These are phyloP conservation scores for Norana najaformis DNA, from an alignment of 2,888 invertebrate genomes.

Conservation along the genomic window DNA sequence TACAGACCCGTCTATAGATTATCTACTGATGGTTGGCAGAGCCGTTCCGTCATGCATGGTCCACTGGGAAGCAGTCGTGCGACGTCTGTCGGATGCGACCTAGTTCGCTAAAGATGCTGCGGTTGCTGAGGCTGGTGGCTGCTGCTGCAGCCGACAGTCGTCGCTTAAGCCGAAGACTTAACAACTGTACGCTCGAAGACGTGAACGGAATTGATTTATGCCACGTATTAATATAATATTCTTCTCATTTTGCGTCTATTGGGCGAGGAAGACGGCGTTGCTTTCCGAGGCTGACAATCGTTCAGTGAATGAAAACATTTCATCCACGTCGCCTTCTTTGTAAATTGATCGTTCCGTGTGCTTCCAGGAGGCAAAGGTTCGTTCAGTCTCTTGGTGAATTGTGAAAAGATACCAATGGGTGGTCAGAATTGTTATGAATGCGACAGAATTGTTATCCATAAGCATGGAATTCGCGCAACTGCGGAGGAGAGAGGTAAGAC, in stretches of 20 bases:
- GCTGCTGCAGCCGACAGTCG: not conserved
- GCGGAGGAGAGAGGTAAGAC: not conserved
- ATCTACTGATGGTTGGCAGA: not conserved
- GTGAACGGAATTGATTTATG: not conserved
- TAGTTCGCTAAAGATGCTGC: not conserved
- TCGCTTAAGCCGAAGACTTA: not conserved
- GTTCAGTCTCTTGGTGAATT: not conserved
- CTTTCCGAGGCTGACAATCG: not conserved
- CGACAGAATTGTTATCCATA: not conserved
- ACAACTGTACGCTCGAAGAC: not conserved
- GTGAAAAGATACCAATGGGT: not conserved
- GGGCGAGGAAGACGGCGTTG: not conserved
- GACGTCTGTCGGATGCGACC: not conserved
- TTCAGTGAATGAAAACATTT: not conserved
- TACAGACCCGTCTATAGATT: not conserved
- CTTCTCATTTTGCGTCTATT: not conserved
- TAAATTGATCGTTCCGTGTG: not conserved
- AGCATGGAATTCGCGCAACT: no score
- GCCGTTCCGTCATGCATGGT: conserved; percentile 6
- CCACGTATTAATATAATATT: not conserved
- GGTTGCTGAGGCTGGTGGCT: not conserved
- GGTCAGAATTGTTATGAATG: not conserved
- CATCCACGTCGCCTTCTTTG: not conserved
- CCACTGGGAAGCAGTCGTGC: not conserved
- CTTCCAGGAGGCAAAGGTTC: not conserved